These are phyloP conservation scores for Campylomormyrus tamandua DNA, from an alignment of 2,113 vertebrate species.

Conservation along the genomic window DNA sequence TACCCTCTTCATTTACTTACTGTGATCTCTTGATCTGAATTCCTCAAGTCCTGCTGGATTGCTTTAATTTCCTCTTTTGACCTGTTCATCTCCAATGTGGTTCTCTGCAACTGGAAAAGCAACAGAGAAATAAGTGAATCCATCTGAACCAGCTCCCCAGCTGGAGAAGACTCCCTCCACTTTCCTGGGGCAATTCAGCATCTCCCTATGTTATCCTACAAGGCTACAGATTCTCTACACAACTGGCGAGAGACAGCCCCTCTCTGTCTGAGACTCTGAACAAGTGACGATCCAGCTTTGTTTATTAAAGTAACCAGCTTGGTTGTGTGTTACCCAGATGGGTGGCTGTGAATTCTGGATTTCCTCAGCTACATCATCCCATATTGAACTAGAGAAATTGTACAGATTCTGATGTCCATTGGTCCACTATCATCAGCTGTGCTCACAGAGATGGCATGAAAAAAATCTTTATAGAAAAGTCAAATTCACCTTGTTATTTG, in stretches of 20 bases:
- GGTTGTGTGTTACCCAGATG: not conserved
- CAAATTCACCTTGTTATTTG: constrained; percentile 74
- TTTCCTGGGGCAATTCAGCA: not conserved
- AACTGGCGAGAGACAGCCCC: not conserved
- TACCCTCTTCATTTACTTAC: constrained; percentile 48
- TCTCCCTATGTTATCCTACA: not conserved
- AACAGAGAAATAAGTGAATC: constrained; percentile 8
- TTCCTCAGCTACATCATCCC: not conserved
- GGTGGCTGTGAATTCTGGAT: not conserved
- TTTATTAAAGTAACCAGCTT: not conserved
- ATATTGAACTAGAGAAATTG: not conserved
- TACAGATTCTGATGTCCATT: not conserved
- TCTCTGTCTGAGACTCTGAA: not conserved
- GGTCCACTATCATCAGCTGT: not conserved
- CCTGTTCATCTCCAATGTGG: constrained; percentile 58
- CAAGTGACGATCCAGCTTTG: not conserved
- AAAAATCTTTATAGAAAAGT: not conserved
- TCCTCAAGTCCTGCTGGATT: constrained; percentile 76
- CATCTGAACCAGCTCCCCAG: not conserved
- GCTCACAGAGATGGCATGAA: not conserved
- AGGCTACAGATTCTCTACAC: not conserved
- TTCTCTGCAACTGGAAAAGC: constrained; percentile 71
- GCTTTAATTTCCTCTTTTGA: constrained; percentile 71
- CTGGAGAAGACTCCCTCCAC: not conserved
- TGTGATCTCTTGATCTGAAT: constrained; percentile 80